Base-by-base conservation (phyloP, 2,888 invertebrate species). In the Catonia carolina region DNA sequence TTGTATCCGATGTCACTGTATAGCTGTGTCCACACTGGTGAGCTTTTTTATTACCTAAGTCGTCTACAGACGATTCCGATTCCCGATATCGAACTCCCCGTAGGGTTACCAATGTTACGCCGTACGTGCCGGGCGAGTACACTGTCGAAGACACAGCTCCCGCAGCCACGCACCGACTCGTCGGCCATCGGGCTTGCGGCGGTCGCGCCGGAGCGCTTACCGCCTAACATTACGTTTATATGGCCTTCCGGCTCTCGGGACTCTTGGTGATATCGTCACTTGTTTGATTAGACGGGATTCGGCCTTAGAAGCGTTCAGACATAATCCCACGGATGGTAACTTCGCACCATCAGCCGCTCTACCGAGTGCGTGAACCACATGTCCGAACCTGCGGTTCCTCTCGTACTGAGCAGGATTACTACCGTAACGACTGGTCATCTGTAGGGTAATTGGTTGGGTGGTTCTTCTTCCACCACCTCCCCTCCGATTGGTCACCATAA, bases 261-360 rank as follows among this genome's bases (percentile, higher is more conserved):
- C 27, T 27, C 27, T 8, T 4, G 27, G 27, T 27, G 27, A 27
- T 27, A 27, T 27, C 27, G 27, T 27, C 27, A 8, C 27, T 6
- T 6, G 70, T 73, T 73, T 72, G 74, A 71, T 77, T 77, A 79
- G 80, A 74, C 71, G 73, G 79, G 79, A 78, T 81, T 77, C 78
- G 75, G 77, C 76, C 78, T 80, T 79, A 77, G 74, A 77, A 75
- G 76, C 75, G 73, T 76, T 77, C 74, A 77, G 75, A 73, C 75
- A 77, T 80, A 80, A 79, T 80, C 79, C 78, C 74, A 73, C 78
- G 74, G 77, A 78, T 77, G 78, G 78, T 81, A 81, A 79, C 80
- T 74, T 81, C 78, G 77, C 79, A 78, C 78, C 80, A 81, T 73
- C 76, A 80, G 74, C 81, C 78, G 77, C 79, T 78, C 78, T 80